Evolutionary conservation across 2,113 vertebrate genomes (phyloP).

Genomic region (Ophthalmolycus amberensis): DNA sequence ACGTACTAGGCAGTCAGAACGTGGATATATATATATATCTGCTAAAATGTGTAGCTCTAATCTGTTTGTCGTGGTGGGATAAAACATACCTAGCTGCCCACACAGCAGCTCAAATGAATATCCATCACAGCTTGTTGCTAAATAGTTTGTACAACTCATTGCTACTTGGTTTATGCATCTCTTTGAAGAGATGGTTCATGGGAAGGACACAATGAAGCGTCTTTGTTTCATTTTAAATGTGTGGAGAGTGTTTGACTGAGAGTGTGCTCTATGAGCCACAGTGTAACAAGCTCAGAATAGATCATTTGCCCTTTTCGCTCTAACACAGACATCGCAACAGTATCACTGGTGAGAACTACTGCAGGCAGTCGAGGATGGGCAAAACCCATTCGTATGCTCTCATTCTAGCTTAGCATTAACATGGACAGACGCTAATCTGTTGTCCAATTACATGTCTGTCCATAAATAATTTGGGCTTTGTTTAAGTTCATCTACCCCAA

Average conservation of each 20-base stretch:
- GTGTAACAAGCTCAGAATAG: conserved; percentile 41
- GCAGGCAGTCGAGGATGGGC: not conserved
- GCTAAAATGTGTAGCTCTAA: conserved; percentile 18
- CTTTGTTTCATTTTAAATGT: conserved; percentile 35
- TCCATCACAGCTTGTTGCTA: conserved; percentile 49
- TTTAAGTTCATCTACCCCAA: conserved; percentile 29
- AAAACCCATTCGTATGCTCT: conserved; percentile 2
- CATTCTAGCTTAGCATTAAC: conserved; percentile 23
- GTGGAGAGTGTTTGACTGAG: conserved; percentile 34
- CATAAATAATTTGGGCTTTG: conserved; percentile 27
- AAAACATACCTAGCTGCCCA: conserved; percentile 10
- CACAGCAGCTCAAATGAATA: conserved; percentile 39
- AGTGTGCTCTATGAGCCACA: conserved; percentile 24
- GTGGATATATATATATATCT: not conserved
- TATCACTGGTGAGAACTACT: conserved; percentile 4
- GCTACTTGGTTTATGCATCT: conserved; percentile 29
- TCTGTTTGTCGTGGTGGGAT: no score
- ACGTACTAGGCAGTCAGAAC: no score
- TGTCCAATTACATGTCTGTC: conserved; percentile 18
- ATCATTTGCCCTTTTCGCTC: conserved; percentile 46
- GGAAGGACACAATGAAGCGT: conserved; percentile 20
- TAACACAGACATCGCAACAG: conserved; percentile 14
- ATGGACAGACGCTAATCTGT: conserved; percentile 37
- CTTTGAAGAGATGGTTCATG: conserved; percentile 24
- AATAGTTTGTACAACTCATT: conserved; percentile 44